Evolutionary conservation across 92 coral and sea anemone genomes (phyloP).

Genomic region (Parazoanthus swiftii): DNA sequence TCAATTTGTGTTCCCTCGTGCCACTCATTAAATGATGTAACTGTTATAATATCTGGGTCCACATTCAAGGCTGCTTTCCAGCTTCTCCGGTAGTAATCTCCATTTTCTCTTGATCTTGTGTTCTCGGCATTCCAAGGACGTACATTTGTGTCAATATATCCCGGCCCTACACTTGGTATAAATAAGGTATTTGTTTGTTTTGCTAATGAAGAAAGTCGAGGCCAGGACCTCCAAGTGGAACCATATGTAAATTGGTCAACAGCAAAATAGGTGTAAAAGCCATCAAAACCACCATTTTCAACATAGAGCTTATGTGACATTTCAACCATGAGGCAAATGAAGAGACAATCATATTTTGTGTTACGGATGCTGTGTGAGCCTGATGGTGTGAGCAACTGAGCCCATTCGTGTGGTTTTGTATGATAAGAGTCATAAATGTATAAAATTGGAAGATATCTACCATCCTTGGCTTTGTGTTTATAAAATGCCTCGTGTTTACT

Average conservation of each 20-base stretch:
- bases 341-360: slow-evolving; percentile 88
- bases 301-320: slow-evolving; percentile 67
- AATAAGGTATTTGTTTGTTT: slow-evolving; percentile 76
- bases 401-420: slow-evolving; percentile 86
- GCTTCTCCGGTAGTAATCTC: slow-evolving; percentile 84
- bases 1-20: slow-evolving; percentile 99
- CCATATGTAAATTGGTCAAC: slow-evolving; percentile 89
- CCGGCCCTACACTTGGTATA: slow-evolving; percentile 98
- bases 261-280: slow-evolving; percentile 96
- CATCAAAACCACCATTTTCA: slow-evolving; percentile 93
- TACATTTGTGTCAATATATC: slow-evolving; percentile 85
- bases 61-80: slow-evolving; percentile 87
- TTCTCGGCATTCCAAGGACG: slow-evolving; percentile 91
- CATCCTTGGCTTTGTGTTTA: slow-evolving; percentile 68
- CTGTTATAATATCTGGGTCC: slow-evolving; percentile 77
- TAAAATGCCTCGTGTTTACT: slow-evolving; percentile 83
- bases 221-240: slow-evolving; percentile 85
- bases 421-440: slow-evolving; percentile 94
- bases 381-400: slow-evolving; percentile 66
- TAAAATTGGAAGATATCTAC: slow-evolving; percentile 70
- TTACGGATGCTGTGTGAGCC: slow-evolving; percentile 87
- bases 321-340: slow-evolving; percentile 89
- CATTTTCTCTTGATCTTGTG: slow-evolving; percentile 73
- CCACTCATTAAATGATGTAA: slow-evolving; percentile 98
- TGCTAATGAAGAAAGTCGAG: slow-evolving; percentile 72